Evolutionary conservation across 2,113 vertebrate genomes (phyloP).

Genomic region (Alectura lathami): DNA sequence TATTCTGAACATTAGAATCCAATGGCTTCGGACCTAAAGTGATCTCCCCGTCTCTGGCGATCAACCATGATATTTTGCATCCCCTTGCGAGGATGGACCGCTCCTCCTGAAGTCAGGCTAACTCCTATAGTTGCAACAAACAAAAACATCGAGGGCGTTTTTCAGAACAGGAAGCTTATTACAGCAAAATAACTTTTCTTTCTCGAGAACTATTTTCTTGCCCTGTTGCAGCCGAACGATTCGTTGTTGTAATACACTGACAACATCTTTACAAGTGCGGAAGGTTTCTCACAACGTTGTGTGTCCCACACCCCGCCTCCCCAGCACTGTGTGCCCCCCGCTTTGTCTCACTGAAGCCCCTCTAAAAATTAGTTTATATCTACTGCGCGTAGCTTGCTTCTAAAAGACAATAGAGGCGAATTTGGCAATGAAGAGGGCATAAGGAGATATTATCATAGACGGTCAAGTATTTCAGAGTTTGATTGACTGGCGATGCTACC

Average conservation of each 20-base stretch:
- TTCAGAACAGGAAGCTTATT: not conserved
- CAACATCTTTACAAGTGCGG: not conserved
- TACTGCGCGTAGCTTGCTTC: not conserved
- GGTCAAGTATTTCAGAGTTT: not conserved
- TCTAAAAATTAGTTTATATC: not conserved
- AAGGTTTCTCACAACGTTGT: not conserved
- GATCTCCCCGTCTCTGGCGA: not conserved
- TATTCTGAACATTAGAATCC: not conserved
- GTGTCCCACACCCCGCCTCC: accelerated
- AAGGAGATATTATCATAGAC: not conserved
- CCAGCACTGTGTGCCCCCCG: not conserved
- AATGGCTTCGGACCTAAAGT: not conserved
- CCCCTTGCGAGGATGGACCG: not conserved
- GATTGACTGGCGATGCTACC: not conserved
- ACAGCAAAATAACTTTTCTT: not conserved
- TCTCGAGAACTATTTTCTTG: not conserved
- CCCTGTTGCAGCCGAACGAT: not conserved
- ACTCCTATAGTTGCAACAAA: not conserved
- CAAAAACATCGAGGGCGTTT: not conserved
- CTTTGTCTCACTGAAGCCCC: not conserved
- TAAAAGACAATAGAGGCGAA: not conserved
- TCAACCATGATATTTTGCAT: not conserved
- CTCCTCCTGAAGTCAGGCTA: not conserved
- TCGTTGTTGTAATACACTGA: not conserved
- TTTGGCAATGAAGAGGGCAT: not conserved